phyloP scores from a whole-genome alignment of 2,888 invertebrate species.

The Mechanitis mazaeus region DNA sequence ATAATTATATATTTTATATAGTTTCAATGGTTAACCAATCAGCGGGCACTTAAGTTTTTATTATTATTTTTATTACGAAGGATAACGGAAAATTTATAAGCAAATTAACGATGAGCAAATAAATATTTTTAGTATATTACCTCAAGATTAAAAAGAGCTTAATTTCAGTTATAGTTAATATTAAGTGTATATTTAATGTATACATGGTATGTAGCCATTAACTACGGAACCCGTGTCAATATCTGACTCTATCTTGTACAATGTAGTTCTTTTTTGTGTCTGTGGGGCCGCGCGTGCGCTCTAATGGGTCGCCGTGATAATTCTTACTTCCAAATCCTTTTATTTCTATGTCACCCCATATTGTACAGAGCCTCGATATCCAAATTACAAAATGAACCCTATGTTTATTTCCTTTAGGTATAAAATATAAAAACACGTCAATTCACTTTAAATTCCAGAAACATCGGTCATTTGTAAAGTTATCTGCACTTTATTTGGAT shows the following conservation, averaged over 20 bases:
- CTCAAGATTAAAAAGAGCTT: background rate
- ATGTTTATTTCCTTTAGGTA: constrained; percentile 32
- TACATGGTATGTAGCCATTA: constrained; percentile 1
- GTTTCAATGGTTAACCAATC: too few species aligned
- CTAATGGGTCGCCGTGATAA: constrained; percentile 74
- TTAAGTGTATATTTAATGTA: background rate
- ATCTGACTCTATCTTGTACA: constrained; percentile 32
- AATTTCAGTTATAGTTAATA: background rate
- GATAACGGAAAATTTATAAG: too few species aligned
- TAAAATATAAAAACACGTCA: background rate
- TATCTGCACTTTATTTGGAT: constrained; percentile 75
- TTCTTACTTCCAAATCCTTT: constrained; percentile 74
- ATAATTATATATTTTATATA: too few species aligned
- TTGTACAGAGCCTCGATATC: constrained; percentile 27
- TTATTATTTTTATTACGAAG: constrained; percentile 6
- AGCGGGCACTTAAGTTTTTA: constrained; percentile 6
- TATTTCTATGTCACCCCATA: constrained; percentile 61
- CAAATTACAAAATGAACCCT: constrained; percentile 37
- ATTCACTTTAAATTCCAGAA: constrained; percentile 65
- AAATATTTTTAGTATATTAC: background rate
- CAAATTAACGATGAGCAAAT: constrained; percentile 7
- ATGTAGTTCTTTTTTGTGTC: constrained; percentile 46
- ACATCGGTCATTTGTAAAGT: constrained; percentile 74
- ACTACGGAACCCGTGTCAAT: constrained; percentile 30
- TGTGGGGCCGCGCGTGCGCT: constrained; percentile 70